Evolutionary conservation across 2,888 invertebrate species (phyloP), one percentile per base, ranked within the genome.

Genomic region (Phanerotoma sp.): DNA sequence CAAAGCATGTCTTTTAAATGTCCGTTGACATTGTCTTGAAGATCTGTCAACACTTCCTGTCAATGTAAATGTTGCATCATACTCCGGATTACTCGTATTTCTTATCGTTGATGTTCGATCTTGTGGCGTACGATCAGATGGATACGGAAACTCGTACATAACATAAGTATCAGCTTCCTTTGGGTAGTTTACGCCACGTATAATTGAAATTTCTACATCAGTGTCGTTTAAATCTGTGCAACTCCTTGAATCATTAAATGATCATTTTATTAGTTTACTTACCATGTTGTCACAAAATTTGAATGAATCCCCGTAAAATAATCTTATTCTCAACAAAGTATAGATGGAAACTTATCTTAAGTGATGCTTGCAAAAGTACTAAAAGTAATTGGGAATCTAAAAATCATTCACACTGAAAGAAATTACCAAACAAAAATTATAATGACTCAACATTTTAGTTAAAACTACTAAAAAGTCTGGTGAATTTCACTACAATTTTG

Each of bases 101-200:
- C 88, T 91, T 4, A 95, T 82, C 3, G 89, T 84, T 1, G 82
- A 78, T 0, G 96, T 94, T 66, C 88, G 86, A 58, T 93, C 89
- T 18, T 82, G 84, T 33, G 85, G 86, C 1, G 86, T 85, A 54
- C 85, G 84, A 41, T 93, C 91, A 84, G 89, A 74, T 18, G 95
- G 95, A 77, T 85, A 93, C 0, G 96, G 96, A 75, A 97, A 93
- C 72, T 96, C 96, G 69, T 90, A 88, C 73, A 89, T 92, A 10
- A 98, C 91, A 72, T 92, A 97, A 0, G 96, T 95, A 70, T 96
- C 95, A 22, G 94, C 83, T 57, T 96, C 94, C 72, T 90, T 90
- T 0, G 93, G 87, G 78, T 91, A 94, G 65, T 91, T 91, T 57
- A 96, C 86, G 44, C 96, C 96, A 65, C 93, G 85, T 1, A 94